Base-by-base conservation (phyloP, 2,888 invertebrate genomes). In the Galeopsomyia nigrocyanea region DNA sequence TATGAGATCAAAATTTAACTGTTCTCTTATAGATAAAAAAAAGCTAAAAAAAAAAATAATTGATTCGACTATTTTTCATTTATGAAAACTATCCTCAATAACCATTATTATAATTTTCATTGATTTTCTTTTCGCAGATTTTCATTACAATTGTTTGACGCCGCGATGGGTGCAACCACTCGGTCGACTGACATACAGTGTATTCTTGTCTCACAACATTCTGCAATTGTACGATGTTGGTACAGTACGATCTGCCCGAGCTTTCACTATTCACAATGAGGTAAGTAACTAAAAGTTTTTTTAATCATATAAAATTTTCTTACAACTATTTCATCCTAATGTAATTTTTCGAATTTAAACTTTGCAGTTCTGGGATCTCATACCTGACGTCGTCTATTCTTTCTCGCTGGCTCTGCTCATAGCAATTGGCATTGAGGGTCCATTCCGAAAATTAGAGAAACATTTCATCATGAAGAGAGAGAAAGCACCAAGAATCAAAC, bases 161-260 rank as follows among this genome's bases (percentile, higher is more conserved):
- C 79, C 80, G 9, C 22, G 75, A 26, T 83, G 82, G 83, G 78
- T 76, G 26, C 83, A 82, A 71, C 82, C 82, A 17, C 51, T 82
- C 21, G 79, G 79, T 13, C 79, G 79, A 77, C 71, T 83, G 62
- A 81, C 81, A 39, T 83, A 80, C 70, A 78, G 80, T 14, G 80
- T 77, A 61, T 82, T 79, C 75, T 76, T 83, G 5, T 46, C 80
- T 19, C 83, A 83, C 71, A 76, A 79, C 57, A 71, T 79, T 1
- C 70, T 78, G 75, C 82, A 82, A 67, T 66, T 77, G 17, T 82
- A 82, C 69, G 77, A 79, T 39, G 69, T 79, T 2, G 82, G 76
- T 3, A 77, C 77, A 3, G 75, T 75, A 5, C 77, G 82, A 72
- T 75, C 75, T 31, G 75, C 81, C 16, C 78, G 78, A 66, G 77